phyloP scores from a whole-genome alignment of 2,113 vertebrate genomes.

The Mirza zaza region DNA sequence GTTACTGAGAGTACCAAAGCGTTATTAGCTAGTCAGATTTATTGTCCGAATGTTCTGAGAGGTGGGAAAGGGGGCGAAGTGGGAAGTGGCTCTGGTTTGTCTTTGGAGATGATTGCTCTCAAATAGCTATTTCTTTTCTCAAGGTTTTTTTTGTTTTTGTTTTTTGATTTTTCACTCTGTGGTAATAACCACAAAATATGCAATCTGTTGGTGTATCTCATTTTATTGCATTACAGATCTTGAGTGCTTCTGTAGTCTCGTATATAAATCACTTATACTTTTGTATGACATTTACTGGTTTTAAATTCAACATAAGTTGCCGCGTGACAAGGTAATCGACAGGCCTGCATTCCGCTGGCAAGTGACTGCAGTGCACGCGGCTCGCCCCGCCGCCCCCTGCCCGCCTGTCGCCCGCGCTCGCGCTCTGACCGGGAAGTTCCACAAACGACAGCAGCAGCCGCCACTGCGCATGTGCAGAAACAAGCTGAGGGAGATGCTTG shows the following conservation, averaged over 20 bases:
- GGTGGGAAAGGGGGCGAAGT: neutral
- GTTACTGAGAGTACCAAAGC: neutral
- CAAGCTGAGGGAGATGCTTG: neutral
- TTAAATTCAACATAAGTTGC: constrained; percentile 15
- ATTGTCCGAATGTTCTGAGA: neutral
- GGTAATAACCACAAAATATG: constrained; percentile 47
- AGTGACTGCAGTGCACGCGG: neutral
- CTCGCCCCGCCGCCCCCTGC: too few species aligned
- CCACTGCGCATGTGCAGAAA: neutral
- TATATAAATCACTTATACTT: constrained; percentile 66
- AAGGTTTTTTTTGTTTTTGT: neutral
- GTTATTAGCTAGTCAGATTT: neutral
- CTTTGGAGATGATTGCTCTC: constrained; percentile 25
- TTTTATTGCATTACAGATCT: constrained; percentile 46
- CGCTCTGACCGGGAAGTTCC: neutral
- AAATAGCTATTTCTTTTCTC: constrained; percentile 25
- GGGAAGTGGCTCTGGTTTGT: neutral
- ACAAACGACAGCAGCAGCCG: neutral
- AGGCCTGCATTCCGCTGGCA: neutral
- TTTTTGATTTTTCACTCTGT: neutral
- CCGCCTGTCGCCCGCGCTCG: neutral
- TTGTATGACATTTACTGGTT: constrained; percentile 56
- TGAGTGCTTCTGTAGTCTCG: constrained; percentile 34
- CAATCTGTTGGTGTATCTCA: constrained; percentile 51
- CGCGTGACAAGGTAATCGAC: constrained; percentile 16